Conservation (phyloP, 92 coral and sea anemone species). For the Heliopora coerulea region DNA sequence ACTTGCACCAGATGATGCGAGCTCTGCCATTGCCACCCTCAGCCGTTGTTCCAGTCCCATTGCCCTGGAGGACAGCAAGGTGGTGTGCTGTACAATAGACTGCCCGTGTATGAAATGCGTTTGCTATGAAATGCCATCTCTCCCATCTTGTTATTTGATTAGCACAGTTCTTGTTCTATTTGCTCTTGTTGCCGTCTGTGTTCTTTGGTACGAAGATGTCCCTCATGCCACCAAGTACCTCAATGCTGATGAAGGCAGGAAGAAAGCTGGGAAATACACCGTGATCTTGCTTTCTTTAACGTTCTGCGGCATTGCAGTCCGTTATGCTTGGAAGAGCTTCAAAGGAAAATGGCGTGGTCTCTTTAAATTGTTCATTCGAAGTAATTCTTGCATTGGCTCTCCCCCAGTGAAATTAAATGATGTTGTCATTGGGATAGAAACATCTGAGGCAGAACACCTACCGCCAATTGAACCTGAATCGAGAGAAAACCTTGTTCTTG, state of each 20-base stretch:
- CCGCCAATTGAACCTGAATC: too few species aligned
- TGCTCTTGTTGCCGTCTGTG: neutral
- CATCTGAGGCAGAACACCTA: too few species aligned
- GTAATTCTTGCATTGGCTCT: too few species aligned
- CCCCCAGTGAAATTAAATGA: too few species aligned
- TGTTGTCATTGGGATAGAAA: too few species aligned
- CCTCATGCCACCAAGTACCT: conserved; percentile 14
- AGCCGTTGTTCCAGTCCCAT: neutral
- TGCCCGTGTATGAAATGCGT: conserved; percentile 2
- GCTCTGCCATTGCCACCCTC: neutral
- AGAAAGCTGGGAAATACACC: conserved; percentile 1
- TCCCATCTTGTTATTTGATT: neutral
- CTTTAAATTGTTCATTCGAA: too few species aligned
- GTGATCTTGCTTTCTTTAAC: too few species aligned
- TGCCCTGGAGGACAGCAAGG: neutral
- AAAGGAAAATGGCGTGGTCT: too few species aligned
- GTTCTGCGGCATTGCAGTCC: too few species aligned
- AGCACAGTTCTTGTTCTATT: neutral
- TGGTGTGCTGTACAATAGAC: neutral
- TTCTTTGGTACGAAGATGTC: conserved; percentile 8
- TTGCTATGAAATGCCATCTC: neutral
- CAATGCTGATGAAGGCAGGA: neutral
- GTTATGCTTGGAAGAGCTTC: too few species aligned
- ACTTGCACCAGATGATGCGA: neutral
- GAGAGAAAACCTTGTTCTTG: too few species aligned